phyloP scores from a whole-genome alignment of 2,113 vertebrate genomes.

The Leptosomus discolor region DNA sequence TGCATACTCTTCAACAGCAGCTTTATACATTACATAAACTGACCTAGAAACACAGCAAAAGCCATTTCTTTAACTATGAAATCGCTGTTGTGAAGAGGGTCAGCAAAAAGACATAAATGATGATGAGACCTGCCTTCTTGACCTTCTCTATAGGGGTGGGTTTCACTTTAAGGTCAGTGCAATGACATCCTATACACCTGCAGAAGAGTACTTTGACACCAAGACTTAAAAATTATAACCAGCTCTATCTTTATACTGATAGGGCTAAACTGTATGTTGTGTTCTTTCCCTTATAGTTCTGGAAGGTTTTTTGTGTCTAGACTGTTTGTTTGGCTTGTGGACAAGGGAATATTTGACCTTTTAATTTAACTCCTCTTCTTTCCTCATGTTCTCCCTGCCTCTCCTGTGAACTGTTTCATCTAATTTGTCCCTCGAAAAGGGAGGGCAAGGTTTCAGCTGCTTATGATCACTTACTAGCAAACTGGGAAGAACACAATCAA shows the following conservation, averaged over 20 bases:
- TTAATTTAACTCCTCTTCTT: not conserved
- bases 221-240: not conserved
- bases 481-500: not conserved
- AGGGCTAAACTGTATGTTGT: not conserved
- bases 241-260: not conserved
- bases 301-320: not conserved
- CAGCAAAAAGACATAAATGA: not conserved
- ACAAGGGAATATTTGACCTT: not conserved
- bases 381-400: not conserved
- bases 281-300: not conserved
- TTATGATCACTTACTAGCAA: not conserved
- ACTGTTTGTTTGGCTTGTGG: not conserved
- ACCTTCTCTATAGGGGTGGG: not conserved
- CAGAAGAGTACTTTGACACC: not conserved
- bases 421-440: not conserved
- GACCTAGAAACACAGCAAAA: slow-evolving; percentile 3
- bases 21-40: not conserved
- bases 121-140: not conserved
- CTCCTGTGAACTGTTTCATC: not conserved
- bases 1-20: not conserved
- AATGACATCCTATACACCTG: not conserved
- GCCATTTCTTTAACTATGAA: not conserved
- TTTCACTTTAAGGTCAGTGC: not conserved
- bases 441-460: not conserved
- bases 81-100: not conserved